Percentiles rank a stretch among this genome's conserved stretches.
Conservation (phyloP, 2,888 invertebrate species). For the Drymonia ruficornis region DNA sequence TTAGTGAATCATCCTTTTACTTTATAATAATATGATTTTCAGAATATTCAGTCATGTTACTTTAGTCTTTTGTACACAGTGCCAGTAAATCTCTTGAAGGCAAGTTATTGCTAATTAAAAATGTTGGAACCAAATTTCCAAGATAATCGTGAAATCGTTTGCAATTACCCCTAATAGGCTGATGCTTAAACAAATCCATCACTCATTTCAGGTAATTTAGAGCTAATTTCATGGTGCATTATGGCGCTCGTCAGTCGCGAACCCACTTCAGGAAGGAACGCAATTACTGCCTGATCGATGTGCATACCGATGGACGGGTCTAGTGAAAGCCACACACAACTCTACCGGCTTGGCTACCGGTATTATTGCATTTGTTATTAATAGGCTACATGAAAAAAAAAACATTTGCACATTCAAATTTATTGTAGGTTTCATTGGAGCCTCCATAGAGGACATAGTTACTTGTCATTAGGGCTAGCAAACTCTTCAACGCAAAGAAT, state of each 20-base stretch:
- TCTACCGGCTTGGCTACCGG: background rate
- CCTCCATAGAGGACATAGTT: too few relatives aligned
- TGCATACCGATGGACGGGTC: constrained; percentile 24
- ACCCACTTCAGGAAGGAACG: constrained; percentile 21
- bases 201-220: constrained; percentile 28
- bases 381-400: background rate
- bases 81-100: too few relatives aligned
- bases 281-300: constrained; percentile 31
- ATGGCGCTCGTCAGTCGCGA: too few relatives aligned
- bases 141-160: background rate
- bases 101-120: too few relatives aligned
- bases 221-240: constrained; percentile 32
- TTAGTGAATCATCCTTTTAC: too few relatives aligned
- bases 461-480: too few relatives aligned
- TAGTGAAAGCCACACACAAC: constrained; percentile 25
- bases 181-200: constrained; percentile 4
- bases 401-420: too few relatives aligned
- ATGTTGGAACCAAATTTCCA: background rate
- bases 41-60: too few relatives aligned
- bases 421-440: too few relatives aligned
- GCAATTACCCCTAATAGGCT: constrained; percentile 11
- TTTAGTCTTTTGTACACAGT: too few relatives aligned
- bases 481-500: too few relatives aligned
- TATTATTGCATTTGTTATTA: background rate
- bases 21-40: too few relatives aligned